phyloP scores from a whole-genome alignment of 2,797 vertebrate species.

The Trachops cirrhosus region DNA sequence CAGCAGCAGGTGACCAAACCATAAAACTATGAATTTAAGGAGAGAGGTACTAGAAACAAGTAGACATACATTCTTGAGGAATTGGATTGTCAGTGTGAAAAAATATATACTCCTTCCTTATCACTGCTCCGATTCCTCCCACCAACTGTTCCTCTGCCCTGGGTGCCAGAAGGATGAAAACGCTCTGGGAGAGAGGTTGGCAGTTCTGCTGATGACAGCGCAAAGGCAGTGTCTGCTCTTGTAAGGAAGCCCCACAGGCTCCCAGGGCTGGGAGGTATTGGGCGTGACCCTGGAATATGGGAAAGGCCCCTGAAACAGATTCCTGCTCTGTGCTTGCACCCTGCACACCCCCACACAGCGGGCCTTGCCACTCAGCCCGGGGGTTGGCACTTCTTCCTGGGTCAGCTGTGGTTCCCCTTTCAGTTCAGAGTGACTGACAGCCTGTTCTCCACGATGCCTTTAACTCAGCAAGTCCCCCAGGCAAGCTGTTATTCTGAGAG shows the following conservation, averaged over 20 bases:
- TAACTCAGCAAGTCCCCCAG: slow-evolving; percentile 41
- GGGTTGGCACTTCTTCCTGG: slow-evolving; percentile 54
- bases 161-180: slow-evolving; percentile 81
- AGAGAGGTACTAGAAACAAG: slow-evolving; percentile 61
- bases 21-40: slow-evolving; percentile 66
- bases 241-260: slow-evolving; percentile 65
- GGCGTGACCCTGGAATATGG: background rate
- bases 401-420: slow-evolving; percentile 5
- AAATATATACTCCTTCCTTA: slow-evolving; percentile 66
- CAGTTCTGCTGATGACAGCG: slow-evolving; percentile 81
- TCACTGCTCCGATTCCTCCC: slow-evolving; percentile 73
- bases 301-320: background rate
- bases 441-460: background rate
- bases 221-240: slow-evolving; percentile 75
- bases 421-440: slow-evolving; percentile 38
- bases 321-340: background rate
- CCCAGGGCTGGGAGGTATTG: background rate
- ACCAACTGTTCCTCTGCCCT: slow-evolving; percentile 80
- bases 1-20: background rate
- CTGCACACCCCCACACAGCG: accelerated
- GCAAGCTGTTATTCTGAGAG: slow-evolving; percentile 51
- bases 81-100: slow-evolving; percentile 75
- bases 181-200: slow-evolving; percentile 77
- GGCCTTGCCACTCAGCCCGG: accelerated
- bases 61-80: slow-evolving; percentile 55